Percentiles rank a stretch among this genome's conserved stretches.
phyloP scores from a whole-genome alignment of 2,113 vertebrate species.

The Proterorhinus semilunaris region DNA sequence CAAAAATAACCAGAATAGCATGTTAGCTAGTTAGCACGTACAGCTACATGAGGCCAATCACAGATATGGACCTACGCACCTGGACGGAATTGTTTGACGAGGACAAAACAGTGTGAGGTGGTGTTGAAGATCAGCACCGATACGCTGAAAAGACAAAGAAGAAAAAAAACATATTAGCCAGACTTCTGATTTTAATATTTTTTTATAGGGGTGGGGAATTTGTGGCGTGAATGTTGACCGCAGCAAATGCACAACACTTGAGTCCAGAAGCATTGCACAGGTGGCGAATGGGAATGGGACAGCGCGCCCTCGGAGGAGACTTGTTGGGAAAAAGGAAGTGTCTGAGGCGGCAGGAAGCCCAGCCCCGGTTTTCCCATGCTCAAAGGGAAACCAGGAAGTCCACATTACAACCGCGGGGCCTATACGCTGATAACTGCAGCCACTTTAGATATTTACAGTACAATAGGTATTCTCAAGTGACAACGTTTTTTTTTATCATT shows the following conservation, averaged over 20 bases:
- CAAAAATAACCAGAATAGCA: too few species aligned
- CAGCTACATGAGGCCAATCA: background rate
- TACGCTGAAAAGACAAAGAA: constrained; percentile 70
- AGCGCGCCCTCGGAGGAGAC: constrained; percentile 49
- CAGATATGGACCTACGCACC: constrained; percentile 67
- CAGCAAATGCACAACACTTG: too few species aligned
- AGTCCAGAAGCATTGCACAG: background rate
- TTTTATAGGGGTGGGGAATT: too few species aligned
- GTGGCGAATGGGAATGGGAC: constrained; percentile 21
- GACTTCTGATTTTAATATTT: background rate
- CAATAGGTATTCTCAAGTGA: constrained; percentile 7
- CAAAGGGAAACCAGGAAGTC: constrained; percentile 49
- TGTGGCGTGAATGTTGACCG: too few species aligned
- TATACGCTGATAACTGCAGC: constrained; percentile 11
- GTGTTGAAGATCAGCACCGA: constrained; percentile 91
- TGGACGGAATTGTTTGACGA: constrained; percentile 94
- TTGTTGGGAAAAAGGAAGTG: constrained; percentile 74
- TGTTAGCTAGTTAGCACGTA: too few species aligned
- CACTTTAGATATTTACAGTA: constrained; percentile 12
- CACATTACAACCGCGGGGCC: constrained; percentile 20
- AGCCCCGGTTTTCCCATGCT: constrained; percentile 74
- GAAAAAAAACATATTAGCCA: background rate
- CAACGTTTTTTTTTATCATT: background rate
- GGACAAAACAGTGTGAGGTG: constrained; percentile 86
- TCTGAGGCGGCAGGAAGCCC: constrained; percentile 75